Conservation (phyloP, 1,140 invertebrate species). For the Whitmania pigra region DNA sequence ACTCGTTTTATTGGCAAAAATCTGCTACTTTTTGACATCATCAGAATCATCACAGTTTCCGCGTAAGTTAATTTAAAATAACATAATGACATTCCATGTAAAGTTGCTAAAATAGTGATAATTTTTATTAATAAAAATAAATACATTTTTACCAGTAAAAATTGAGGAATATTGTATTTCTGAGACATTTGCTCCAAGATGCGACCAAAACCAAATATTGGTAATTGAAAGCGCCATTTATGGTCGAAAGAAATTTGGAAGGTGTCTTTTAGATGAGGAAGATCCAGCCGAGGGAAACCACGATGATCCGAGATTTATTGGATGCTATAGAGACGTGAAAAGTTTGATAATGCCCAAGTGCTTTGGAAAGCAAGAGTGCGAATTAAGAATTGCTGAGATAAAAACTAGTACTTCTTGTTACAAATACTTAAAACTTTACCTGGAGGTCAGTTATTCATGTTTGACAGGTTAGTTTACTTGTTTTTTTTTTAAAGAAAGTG, state of each 20-base stretch:
- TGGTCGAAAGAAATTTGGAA: slow-evolving; percentile 11
- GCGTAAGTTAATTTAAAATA: too few relatives aligned
- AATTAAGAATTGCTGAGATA: not conserved
- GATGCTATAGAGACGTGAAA: not conserved
- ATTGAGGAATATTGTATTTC: slow-evolving; percentile 14
- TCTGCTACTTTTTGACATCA: too few relatives aligned
- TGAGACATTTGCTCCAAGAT: slow-evolving; percentile 6
- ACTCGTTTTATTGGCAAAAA: too few relatives aligned
- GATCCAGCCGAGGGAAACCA: not conserved
- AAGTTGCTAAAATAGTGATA: too few relatives aligned
- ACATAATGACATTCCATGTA: too few relatives aligned
- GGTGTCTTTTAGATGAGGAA: slow-evolving; percentile 12
- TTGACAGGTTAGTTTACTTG: not conserved
- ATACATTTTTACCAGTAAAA: not conserved
- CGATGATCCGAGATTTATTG: slow-evolving; percentile 6
- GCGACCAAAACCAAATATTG: not conserved
- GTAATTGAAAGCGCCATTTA: slow-evolving; percentile 2
- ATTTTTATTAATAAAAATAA: too few relatives aligned
- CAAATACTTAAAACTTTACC: slow-evolving; percentile 3
- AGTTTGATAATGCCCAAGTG: not conserved
- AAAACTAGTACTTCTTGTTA: not conserved
- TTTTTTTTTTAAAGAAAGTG: too few relatives aligned
- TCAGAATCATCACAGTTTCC: too few relatives aligned
- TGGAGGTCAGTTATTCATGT: slow-evolving; percentile 16
- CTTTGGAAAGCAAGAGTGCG: slow-evolving; percentile 5